Base-by-base conservation (phyloP, 2,113 vertebrate species). In the Eretmochelys imbricata region DNA sequence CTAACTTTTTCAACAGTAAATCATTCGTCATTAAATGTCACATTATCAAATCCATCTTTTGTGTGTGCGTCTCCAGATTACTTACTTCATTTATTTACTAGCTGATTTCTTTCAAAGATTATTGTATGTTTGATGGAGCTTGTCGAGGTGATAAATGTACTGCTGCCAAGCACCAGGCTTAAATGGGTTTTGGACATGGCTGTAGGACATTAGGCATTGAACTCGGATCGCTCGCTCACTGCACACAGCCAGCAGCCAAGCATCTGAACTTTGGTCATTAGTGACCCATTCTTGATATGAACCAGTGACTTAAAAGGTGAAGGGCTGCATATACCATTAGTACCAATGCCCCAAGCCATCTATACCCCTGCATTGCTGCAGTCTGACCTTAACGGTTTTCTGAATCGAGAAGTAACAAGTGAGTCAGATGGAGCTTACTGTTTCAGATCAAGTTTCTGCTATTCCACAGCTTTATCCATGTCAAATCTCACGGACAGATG, bases 1-100 rank as follows among this genome's bases (percentile, higher is more conserved):
- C 14, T 38, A 38, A n/a, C 75, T n/a, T 72, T 2, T 5, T 76
- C 84, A 25, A 51, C 54, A 22, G 42, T 65, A 19, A 5, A 5
- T 10, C 57, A 35, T 59, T 83, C 17, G 3, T 2, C 0, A 1
- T 0, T 0, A 46, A 24, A 48, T 62, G 4, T 57, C 5, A 8
- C 51, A 3, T 54, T 10, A n/a, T n/a, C 0, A 1, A 12, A 46
- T 1, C 38, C 0, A 0, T 31, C 55, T 9, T 5, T 29, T 75
- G 14, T 0, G 0, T 51, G 54, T 0, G 2, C 27, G 42, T 20
- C 84, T 9, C 46, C 5, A 55, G 6, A 35, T 53, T 25, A 4
- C 48, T 2, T 3, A 0, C 31, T 24, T 17, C 2, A 3, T 17
- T 12, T 82, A 35, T 59, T 55, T 20, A n/a, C 27, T 57, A 55